Conservation (phyloP, 2,113 vertebrate genomes). For the Epinephelus moara region DNA sequence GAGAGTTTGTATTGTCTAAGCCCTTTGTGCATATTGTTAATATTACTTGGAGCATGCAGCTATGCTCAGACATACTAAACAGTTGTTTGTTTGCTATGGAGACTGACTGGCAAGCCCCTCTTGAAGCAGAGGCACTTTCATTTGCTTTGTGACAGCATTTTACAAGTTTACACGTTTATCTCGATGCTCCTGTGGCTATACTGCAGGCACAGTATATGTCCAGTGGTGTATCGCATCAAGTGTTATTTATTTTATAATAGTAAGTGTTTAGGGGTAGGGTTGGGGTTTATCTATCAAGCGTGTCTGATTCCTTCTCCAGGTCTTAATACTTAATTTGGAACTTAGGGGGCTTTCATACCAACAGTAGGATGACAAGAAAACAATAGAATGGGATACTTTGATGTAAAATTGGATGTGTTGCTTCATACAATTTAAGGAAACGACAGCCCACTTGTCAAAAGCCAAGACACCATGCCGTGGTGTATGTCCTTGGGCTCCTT, state of each 20-base stretch:
- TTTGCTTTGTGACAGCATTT: conserved; percentile 22
- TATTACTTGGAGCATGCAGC: conserved; percentile 39
- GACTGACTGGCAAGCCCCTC: conserved; percentile 8
- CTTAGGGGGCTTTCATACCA: not conserved
- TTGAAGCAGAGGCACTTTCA: conserved; percentile 25
- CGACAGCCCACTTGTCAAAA: conserved; percentile 1
- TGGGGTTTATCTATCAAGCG: not conserved
- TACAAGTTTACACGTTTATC: conserved; percentile 23
- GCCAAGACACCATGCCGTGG: not conserved
- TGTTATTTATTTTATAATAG: not conserved
- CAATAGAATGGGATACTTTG: not conserved
- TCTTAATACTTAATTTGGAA: not conserved
- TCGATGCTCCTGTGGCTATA: not conserved
- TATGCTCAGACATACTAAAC: conserved; percentile 35
- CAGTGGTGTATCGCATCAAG: not conserved
- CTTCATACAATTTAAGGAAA: not conserved
- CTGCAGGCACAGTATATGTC: not conserved
- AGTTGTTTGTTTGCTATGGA: conserved; percentile 41
- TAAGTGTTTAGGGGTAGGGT: not conserved
- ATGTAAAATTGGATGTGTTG: not conserved
- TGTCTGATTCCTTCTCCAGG: not conserved
- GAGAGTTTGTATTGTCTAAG: conserved; percentile 30
- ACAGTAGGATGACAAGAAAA: not conserved
- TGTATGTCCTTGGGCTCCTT: not conserved
- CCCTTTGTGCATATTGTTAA: conserved; percentile 50